Percentiles rank a stretch among this genome's conserved stretches.
Conservation (phyloP, 2,888 invertebrate species). For the Sinohyriopsis cumingii region DNA sequence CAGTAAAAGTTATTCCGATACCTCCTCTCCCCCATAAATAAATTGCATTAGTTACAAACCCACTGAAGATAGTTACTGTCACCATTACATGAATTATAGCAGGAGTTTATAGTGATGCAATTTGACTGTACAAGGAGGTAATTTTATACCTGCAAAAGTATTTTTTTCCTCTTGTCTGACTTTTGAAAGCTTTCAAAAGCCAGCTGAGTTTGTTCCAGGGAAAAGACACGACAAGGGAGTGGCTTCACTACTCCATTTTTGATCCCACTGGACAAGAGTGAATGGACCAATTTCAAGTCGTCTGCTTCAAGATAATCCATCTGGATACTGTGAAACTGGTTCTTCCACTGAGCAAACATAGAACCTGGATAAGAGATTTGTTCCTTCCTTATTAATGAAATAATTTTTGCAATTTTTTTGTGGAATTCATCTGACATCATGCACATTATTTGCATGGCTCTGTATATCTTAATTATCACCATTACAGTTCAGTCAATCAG, state of each 20-base stretch:
- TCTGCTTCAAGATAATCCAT: conserved; percentile 13
- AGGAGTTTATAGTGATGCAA: too few species aligned
- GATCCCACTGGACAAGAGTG: conserved; percentile 16
- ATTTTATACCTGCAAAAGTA: conserved; percentile 8
- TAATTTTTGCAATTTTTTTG: not conserved
- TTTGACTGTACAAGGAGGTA: too few species aligned
- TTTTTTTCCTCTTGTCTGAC: not conserved
- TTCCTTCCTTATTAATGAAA: not conserved
- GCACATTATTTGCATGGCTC: too few species aligned
- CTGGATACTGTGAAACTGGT: conserved; percentile 15
- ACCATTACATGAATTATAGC: too few species aligned
- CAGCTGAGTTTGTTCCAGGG: conserved; percentile 9
- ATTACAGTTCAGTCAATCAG: too few species aligned
- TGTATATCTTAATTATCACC: too few species aligned
- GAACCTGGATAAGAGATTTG: not conserved
- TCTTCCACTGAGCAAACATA: conserved; percentile 17
- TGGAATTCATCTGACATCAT: too few species aligned
- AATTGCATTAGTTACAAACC: too few species aligned
- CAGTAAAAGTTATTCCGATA: too few species aligned
- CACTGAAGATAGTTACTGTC: too few species aligned
- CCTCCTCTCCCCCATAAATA: too few species aligned
- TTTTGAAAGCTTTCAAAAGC: conserved; percentile 7
- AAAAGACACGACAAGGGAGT: conserved; percentile 14
- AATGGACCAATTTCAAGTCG: conserved; percentile 1
- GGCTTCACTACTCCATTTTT: conserved; percentile 20